Evolutionary conservation across 2,113 vertebrate genomes (phyloP).

Genomic region (Ariopsis seemanni): DNA sequence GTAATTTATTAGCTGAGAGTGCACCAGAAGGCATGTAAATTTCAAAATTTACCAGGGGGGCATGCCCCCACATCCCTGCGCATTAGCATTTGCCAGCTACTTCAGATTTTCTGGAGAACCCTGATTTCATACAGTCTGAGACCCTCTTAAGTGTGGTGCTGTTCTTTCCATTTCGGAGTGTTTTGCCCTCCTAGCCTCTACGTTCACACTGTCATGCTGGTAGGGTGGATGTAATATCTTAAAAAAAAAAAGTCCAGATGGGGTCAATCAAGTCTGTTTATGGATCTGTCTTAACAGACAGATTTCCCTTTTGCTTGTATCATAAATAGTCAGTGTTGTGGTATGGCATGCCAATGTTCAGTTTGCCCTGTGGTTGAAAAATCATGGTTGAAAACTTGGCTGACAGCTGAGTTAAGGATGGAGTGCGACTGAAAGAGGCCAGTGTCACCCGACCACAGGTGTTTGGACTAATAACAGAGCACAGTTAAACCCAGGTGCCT

Average conservation of each 20-base stretch:
- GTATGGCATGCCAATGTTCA: not conserved
- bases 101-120: no score
- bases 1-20: no score
- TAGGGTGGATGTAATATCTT: not conserved
- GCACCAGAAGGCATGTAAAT: no score
- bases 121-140: not conserved
- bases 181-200: not conserved
- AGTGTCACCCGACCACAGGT: not conserved
- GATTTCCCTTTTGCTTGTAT: not conserved
- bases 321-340: not conserved
- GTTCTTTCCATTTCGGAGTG: not conserved
- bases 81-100: no score
- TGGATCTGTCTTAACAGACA: not conserved
- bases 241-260: not conserved
- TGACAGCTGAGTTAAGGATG: not conserved
- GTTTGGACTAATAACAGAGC: slow-evolving; percentile 17
- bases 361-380: not conserved
- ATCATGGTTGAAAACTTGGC: not conserved
- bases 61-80: no score
- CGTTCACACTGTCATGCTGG: not conserved
- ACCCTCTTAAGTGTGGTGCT: not conserved
- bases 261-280: not conserved
- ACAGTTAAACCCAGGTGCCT: slow-evolving; percentile 22
- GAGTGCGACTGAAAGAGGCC: not conserved
- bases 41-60: no score